Evolutionary conservation across 1,140 invertebrate genomes (phyloP), one percentile per base, ranked within the genome.

Genomic region (Papilio dardanus): DNA sequence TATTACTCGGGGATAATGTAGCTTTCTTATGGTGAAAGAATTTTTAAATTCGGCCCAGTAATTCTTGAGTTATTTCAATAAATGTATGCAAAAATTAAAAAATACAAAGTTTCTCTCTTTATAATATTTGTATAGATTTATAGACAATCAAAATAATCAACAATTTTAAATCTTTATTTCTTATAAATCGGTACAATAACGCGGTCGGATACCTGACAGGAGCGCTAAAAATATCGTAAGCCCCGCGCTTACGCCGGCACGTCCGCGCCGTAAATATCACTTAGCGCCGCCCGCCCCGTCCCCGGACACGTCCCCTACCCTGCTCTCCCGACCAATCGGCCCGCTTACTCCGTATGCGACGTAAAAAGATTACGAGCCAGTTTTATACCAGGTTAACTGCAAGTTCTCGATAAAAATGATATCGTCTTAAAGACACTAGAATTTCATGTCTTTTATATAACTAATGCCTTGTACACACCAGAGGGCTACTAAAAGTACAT

Each of bases 261-360:
- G 62, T 66, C 30, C 62, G 62, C 62, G 62, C 62, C 28, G 28
- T 66, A 66, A 66, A 66, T 66, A 31, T 66, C 62, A 66, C 62
- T 66, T 66, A 31, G 62, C 62, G 62, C 62, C 62, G 62, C 30
- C 62, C 62, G 62, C 62, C 62, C 62, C 33, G 16, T n/a, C 62
- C 28, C 30, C 62, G 28, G 62, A 28, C 62, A 28, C 33, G 16
- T n/a, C 62, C 28, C 28, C 62, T 19, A 6, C 58, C 58, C 24
- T 30, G 8, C 54, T 24, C 54, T 6, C 50, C 21, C 21, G 7
- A 62, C 54, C 54, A 62, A 28, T 62, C 54, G 54, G 8, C 21
- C 30, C 24, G 19, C 30, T 66, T 66, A 33, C 62, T 66, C 30
- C 62, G 62, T 12, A 24, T 54, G 28, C 62, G 10, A 33, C 62